These are phyloP conservation scores for Cryptoleucopteryx plumbea DNA, from an alignment of 2,113 vertebrate species.

Conservation along the genomic window DNA sequence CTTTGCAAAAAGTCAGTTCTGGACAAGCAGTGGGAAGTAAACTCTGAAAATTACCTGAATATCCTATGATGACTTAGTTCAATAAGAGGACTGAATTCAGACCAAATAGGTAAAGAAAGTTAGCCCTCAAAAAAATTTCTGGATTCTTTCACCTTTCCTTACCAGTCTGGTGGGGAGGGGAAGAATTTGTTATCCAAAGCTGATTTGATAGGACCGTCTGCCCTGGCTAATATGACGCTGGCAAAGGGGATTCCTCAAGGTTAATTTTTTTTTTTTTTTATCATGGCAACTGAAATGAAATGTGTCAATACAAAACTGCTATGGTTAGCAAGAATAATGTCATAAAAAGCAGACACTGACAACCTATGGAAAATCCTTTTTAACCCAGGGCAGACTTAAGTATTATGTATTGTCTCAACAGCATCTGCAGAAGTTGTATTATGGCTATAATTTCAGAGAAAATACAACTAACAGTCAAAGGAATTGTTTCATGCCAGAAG, in stretches of 20 bases:
- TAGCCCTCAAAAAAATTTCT: neutral
- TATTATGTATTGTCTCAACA: neutral
- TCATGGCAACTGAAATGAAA: neutral
- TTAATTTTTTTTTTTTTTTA: neutral
- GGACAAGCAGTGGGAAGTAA: neutral
- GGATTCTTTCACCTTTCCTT: neutral
- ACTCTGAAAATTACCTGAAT: neutral
- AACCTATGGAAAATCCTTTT: neutral
- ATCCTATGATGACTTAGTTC: neutral
- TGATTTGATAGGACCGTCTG: neutral
- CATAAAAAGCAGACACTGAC: neutral
- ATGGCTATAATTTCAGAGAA: neutral
- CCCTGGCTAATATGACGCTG: neutral
- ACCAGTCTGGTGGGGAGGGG: neutral
- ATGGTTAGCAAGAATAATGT: neutral
- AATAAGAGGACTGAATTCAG: neutral
- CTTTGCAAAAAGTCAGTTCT: neutral
- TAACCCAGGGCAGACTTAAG: neutral
- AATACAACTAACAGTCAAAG: neutral
- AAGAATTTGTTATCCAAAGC: neutral
- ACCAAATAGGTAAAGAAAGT: neutral
- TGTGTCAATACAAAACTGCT: neutral
- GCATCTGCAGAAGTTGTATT: neutral
- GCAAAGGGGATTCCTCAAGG: neutral
- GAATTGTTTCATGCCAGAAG: neutral